These are phyloP conservation scores for Hemicordylus capensis DNA, from an alignment of 2,113 vertebrate genomes.

Conservation along the genomic window DNA sequence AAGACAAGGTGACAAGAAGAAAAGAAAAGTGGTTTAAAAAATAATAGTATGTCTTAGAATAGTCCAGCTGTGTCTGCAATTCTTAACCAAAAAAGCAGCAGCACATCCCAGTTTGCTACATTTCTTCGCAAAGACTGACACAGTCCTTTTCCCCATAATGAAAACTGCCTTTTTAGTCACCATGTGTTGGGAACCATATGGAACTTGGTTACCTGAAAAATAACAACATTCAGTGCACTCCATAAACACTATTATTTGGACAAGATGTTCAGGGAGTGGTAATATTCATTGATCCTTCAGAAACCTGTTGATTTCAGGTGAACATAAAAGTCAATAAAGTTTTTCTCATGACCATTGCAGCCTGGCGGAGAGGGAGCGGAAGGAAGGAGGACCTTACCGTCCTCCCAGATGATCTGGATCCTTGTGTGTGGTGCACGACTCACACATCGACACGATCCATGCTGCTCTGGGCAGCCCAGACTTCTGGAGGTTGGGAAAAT, in stretches of 20 bases:
- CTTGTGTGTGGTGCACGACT: no score
- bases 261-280: not conserved
- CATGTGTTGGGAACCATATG: not conserved
- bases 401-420: no score
- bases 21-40: not conserved
- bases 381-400: no score
- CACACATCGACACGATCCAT: no score
- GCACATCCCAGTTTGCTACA: not conserved
- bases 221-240: not conserved
- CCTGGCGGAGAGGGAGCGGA: no score
- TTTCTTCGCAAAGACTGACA: not conserved
- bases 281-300: not conserved
- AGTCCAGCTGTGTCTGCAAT: constrained; percentile 10
- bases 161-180: not conserved
- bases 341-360: no score
- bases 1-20: not conserved
- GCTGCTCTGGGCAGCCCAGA: no score
- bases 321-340: not conserved
- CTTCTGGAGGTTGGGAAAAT: no score
- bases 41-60: not conserved
- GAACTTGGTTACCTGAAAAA: not conserved
- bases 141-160: not conserved
- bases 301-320: not conserved
- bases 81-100: not conserved
- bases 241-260: not conserved